Base-by-base conservation (phyloP, 2,888 invertebrate genomes). In the Trissonchulus sp. region DNA sequence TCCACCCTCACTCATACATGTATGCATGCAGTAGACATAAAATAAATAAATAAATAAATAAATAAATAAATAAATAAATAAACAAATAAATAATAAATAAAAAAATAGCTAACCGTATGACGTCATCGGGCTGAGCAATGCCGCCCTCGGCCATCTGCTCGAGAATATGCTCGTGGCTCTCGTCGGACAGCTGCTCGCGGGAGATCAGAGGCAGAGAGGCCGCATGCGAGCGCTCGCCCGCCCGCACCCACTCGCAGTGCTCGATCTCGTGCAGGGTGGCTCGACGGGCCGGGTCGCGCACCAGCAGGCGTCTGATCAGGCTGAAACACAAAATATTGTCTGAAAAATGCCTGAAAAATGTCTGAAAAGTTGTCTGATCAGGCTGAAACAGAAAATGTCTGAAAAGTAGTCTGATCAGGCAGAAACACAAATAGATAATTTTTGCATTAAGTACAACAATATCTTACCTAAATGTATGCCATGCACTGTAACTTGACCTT, bases 71-170 rank as follows among this genome's bases (percentile, higher is more conserved):
- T n/a, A 77, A 35, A 73, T n/a, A n/a, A n/a, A n/a, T n/a, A n/a
- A n/a, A n/a, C n/a, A n/a, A n/a, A n/a, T n/a, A n/a, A n/a, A n/a
- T n/a, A n/a, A 48, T 15, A 37, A 37, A 60, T 28, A 65, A 28
- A 15, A 69, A 74, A 15, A 38, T 71, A 23, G 87, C 89, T 88
- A 85, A 93, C 91, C 93, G 92, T 81, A 93, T 86, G 80, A 99
- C 96, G 84, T 94, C 92, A 84, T 98, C 96, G 86, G 94, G 93
- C 74, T 91, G 90, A 75, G 94, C 96, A 78, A 99, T 94, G 82
- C 91, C 91, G 75, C 98, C 98, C 83, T 92, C 93, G 34, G 94
- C 93, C 92, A 99, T 98, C 87, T 93, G 93, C 82, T 94, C 93
- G 78, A 99, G 89, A 80, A 99, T 94, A 77, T 92, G 89, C 79